Evolutionary conservation across 2,888 invertebrate species (phyloP).

Genomic region (Nomada flava): DNA sequence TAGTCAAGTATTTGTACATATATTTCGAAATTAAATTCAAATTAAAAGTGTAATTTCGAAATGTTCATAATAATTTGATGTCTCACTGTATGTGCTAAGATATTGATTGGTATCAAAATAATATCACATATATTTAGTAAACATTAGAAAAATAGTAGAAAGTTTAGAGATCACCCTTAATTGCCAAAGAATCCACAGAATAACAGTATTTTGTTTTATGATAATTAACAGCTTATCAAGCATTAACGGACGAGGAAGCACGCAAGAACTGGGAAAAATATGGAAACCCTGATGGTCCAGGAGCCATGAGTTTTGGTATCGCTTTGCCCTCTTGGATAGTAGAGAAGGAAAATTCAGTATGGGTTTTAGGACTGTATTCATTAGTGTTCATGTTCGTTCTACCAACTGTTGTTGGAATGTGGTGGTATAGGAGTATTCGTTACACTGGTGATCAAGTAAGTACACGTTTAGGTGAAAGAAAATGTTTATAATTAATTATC

Average conservation of each 20-base stretch:
- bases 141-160: slow-evolving; percentile 20
- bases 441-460: slow-evolving; percentile 96
- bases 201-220: slow-evolving; percentile 29
- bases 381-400: slow-evolving; percentile 99
- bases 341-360: slow-evolving; percentile 99
- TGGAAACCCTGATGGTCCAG: slow-evolving; percentile 99
- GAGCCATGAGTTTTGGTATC: slow-evolving; percentile 99
- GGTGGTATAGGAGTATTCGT: slow-evolving; percentile 99
- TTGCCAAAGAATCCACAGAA: slow-evolving; percentile 10
- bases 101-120: neutral
- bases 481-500: neutral
- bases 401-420: slow-evolving; percentile 96
- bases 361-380: slow-evolving; percentile 97
- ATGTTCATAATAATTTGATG: too few relatives aligned
- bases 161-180: slow-evolving; percentile 21
- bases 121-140: slow-evolving; percentile 20
- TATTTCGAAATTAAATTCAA: too few relatives aligned
- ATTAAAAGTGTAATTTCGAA: too few relatives aligned
- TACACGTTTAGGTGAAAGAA: slow-evolving; percentile 33
- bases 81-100: neutral
- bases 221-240: slow-evolving; percentile 86
- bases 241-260: slow-evolving; percentile 98
- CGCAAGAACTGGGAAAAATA: slow-evolving; percentile 99
- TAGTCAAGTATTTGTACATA: too few relatives aligned
- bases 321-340: slow-evolving; percentile 99